Base-by-base conservation (phyloP, 2,888 invertebrate species). In the Epistrophe grossulariae region DNA sequence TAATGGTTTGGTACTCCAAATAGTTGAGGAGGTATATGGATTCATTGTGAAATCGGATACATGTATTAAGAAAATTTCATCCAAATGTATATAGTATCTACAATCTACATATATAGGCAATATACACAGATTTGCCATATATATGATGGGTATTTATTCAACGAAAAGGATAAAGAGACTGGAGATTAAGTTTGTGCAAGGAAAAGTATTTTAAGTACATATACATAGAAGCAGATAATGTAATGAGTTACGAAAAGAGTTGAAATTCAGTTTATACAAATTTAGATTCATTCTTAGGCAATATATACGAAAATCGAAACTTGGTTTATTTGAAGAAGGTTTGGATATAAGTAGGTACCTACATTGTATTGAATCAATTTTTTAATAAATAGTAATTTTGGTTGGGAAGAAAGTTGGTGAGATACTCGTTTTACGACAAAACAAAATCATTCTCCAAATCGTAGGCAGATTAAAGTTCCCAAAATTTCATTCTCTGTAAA, bases 21-120 rank as follows among this genome's bases (percentile, higher is more conserved):
- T 40, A 43, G 72, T 59, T 74, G 52, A 52, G 66, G 76, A 78
- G 52, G 68, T 72, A 79, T 83, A 78, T 60, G 68, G 72, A 79
- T 83, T 50, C 60, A 82, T 79, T 76, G 82, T 71, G 59, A 71
- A 82, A 82, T 79, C 52, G 50, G 71, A 60, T 78, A n/a, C n/a
- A n/a, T n/a, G n/a, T n/a, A 43, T 73, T 72, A 62, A 50, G 50
- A 66, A 45, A 71, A 71, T 79, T 52, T 59, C 15, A 60, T 52
- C 11, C n/a, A 52, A 78, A 35, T 28, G 55, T 55, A 43, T 57
- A 17, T 11, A 17, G n/a, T 19, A 15, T 60, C 24, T 3, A 24
- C 24, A 24, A 60, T n/a, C n/a, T n/a, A n/a, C n/a, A n/a, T n/a
- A n/a, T 5, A 8, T 50, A 13, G 0, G 28, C 9, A 31, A 45